Percentiles rank a stretch among this genome's conserved stretches.
Conservation (phyloP, 2,797 vertebrate species). For the Sebastes glaucus region DNA sequence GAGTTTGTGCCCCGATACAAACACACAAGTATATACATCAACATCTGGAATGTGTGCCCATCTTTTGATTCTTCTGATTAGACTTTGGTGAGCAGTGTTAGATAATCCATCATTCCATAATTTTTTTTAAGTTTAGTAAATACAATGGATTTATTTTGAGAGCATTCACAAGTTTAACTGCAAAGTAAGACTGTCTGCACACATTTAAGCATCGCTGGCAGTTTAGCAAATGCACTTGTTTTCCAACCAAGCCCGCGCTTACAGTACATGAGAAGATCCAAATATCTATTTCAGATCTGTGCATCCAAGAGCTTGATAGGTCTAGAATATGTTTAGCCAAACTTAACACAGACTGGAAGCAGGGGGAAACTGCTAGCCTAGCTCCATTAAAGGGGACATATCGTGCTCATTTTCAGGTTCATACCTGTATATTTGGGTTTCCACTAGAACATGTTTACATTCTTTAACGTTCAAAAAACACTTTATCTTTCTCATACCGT, state of each 20-base stretch:
- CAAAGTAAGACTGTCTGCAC: not conserved
- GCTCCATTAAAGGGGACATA: not conserved
- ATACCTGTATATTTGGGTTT: not conserved
- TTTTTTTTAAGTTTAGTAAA: conserved; percentile 4
- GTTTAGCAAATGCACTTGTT: not conserved
- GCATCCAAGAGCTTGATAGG: not conserved
- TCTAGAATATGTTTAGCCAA: not conserved
- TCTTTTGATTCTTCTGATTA: conserved; percentile 68
- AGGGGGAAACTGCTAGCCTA: not conserved
- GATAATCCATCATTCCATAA: not conserved
- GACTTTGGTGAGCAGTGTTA: conserved; percentile 23
- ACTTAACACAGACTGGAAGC: not conserved
- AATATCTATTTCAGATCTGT: not conserved
- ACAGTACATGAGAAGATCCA: not conserved
- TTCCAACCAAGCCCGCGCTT: not conserved
- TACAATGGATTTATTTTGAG: not conserved
- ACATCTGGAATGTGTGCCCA: conserved; percentile 80
- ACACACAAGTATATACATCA: conserved; percentile 73
- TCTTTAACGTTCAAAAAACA: not conserved
- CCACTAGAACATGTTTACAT: not conserved
- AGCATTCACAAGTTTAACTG: not conserved
- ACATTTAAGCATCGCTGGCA: not conserved
- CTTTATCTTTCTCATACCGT: too few relatives aligned
- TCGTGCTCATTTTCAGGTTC: not conserved
- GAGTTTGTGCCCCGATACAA: not conserved